Evolutionary conservation across 2,888 invertebrate genomes (phyloP).

Genomic region (Drosophila multiciliata): DNA sequence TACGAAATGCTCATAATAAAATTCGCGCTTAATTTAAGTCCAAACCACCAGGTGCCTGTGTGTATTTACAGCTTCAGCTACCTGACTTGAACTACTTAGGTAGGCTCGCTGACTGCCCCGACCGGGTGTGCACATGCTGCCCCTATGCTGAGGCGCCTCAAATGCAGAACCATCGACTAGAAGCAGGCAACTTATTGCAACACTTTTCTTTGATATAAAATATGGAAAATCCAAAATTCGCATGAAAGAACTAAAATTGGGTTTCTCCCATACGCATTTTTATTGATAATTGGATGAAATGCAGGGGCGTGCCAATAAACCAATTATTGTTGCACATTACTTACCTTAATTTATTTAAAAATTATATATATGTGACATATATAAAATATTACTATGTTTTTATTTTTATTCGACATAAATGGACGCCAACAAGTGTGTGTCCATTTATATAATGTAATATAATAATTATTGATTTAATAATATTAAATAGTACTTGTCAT

Average conservation of each 20-base stretch:
- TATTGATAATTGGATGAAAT: constrained; percentile 43
- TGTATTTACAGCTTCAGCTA: constrained; percentile 14
- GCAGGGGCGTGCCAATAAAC: constrained; percentile 35
- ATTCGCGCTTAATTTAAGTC: constrained; percentile 48
- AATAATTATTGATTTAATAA: background rate
- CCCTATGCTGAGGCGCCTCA: constrained; percentile 29
- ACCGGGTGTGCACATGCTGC: constrained; percentile 29
- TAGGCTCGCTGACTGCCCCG: constrained; percentile 47
- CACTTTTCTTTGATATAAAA: constrained; percentile 71
- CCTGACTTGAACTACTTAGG: constrained; percentile 62
- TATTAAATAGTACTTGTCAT: background rate
- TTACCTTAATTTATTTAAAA: background rate
- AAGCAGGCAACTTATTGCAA: constrained; percentile 62
- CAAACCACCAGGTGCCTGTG: constrained; percentile 55
- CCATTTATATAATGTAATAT: background rate
- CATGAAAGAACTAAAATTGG: constrained; percentile 67
- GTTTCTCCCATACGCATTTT: constrained; percentile 63
- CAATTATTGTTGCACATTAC: background rate
- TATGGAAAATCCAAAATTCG: constrained; percentile 71
- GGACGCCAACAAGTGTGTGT: background rate
- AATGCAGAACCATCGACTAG: constrained; percentile 3
- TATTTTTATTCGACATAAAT: background rate
- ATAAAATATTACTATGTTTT: no score
- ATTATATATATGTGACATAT: background rate
- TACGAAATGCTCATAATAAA: constrained; percentile 60